These are phyloP conservation scores for Syngnathus scovelli DNA, from an alignment of 2,113 vertebrate genomes.

Conservation along the genomic window DNA sequence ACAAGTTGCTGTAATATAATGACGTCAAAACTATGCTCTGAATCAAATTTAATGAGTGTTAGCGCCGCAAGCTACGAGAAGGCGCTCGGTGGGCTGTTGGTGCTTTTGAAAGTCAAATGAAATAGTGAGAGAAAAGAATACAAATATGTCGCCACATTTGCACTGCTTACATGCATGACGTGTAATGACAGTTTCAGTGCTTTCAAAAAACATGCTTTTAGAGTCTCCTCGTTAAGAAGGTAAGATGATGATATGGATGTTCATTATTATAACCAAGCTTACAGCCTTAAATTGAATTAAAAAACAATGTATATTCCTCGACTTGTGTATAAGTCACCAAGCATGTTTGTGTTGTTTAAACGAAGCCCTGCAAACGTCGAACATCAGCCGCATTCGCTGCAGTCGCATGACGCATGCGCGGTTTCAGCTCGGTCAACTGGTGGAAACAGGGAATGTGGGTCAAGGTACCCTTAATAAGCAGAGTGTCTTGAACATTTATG, in stretches of 20 bases:
- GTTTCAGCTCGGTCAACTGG: constrained; percentile 55
- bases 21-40: no score
- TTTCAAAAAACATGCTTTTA: neutral
- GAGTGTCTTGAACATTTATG: neutral
- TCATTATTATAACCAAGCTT: neutral
- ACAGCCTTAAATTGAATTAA: neutral
- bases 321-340: neutral
- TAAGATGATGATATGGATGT: neutral
- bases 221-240: neutral
- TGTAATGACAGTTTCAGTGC: neutral
- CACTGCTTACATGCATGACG: neutral
- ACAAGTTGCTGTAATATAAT: no score
- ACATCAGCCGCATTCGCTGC: constrained; percentile 23
- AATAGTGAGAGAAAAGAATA: neutral
- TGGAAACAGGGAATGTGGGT: constrained; percentile 49
- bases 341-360: neutral
- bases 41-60: neutral
- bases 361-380: neutral
- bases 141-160: constrained; percentile 1
- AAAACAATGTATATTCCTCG: neutral
- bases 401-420: constrained; percentile 72
- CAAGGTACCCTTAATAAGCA: neutral
- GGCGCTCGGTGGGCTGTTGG: constrained; percentile 37
- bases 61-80: constrained; percentile 22
- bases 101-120: constrained; percentile 10